Evolutionary conservation across 2,113 vertebrate genomes (phyloP).

Genomic region (Thunnus thynnus): DNA sequence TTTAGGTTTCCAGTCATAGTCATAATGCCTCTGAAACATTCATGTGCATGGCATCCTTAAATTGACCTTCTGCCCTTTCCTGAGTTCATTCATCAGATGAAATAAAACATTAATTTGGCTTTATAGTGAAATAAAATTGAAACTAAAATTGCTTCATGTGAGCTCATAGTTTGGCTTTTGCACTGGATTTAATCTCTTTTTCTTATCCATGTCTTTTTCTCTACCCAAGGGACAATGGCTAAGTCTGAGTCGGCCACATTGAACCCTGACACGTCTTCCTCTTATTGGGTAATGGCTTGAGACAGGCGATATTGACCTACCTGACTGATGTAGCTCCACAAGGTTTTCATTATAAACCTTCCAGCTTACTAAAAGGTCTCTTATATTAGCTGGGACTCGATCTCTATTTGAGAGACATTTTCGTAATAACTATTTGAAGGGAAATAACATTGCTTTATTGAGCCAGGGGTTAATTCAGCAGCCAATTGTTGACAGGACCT

Average conservation of each 20-base stretch:
- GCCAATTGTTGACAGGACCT: slow-evolving; percentile 62
- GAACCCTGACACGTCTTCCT: slow-evolving; percentile 75
- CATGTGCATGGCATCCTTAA: not conserved
- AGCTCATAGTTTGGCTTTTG: slow-evolving; percentile 45
- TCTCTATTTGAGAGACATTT: slow-evolving; percentile 66
- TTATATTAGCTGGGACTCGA: slow-evolving; percentile 65
- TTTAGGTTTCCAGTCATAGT: slow-evolving; percentile 4
- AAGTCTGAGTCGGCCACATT: slow-evolving; percentile 61
- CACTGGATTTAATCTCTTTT: slow-evolving; percentile 58
- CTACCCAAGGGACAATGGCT: slow-evolving; percentile 52
- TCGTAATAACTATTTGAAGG: slow-evolving; percentile 67
- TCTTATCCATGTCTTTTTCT: slow-evolving; percentile 44
- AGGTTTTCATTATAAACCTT: slow-evolving; percentile 77
- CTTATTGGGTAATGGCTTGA: slow-evolving; percentile 79
- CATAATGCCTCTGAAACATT: slow-evolving; percentile 21
- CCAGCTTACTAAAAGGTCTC: slow-evolving; percentile 73
- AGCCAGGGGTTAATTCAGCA: slow-evolving; percentile 64
- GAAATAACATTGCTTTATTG: slow-evolving; percentile 69
- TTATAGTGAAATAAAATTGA: slow-evolving; percentile 29
- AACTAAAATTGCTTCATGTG: slow-evolving; percentile 32
- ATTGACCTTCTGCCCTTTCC: slow-evolving; percentile 29
- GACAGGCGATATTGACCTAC: slow-evolving; percentile 77
- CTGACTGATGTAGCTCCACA: slow-evolving; percentile 69
- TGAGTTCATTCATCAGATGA: slow-evolving; percentile 33
- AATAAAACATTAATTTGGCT: slow-evolving; percentile 5